A percentile compares a stretch with the other conserved stretches of the same genome.
These are phyloP conservation scores for Tetramorium bicarinatum DNA, from an alignment of 2,888 invertebrate species.

Conservation along the genomic window DNA sequence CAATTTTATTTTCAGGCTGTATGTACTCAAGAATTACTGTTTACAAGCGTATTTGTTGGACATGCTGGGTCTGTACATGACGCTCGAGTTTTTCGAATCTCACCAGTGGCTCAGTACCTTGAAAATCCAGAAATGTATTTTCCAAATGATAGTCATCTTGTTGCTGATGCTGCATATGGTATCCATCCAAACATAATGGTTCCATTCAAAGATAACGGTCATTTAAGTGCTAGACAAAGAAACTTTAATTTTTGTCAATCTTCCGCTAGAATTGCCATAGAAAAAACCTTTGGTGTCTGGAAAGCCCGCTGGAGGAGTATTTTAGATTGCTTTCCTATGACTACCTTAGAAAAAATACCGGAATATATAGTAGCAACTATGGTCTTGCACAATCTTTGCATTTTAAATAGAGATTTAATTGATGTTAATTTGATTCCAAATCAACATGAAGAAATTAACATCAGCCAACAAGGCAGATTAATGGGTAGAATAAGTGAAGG, in stretches of 20 bases:
- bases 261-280: neutral
- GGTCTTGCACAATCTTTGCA: slow-evolving; percentile 4
- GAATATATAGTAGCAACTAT: neutral
- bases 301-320: neutral
- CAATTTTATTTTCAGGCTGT: slow-evolving; percentile 2
- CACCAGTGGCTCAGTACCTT: neutral
- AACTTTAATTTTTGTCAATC: neutral
- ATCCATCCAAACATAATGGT: neutral
- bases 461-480: neutral
- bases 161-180: neutral
- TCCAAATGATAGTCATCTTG: neutral
- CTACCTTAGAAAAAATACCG: neutral
- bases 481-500: neutral
- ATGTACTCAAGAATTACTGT: neutral
- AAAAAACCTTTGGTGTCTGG: neutral
- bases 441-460: neutral
- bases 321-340: neutral
- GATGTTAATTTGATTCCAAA: neutral
- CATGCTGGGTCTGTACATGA: neutral
- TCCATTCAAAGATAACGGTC: neutral
- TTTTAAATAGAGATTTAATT: neutral
- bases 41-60: neutral
- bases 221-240: neutral
- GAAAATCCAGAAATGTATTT: neutral
- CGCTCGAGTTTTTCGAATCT: neutral